Percentiles rank a stretch among this genome's conserved stretches.
Conservation (phyloP, 2,797 vertebrate genomes). For the Sandelia bainsii region DNA sequence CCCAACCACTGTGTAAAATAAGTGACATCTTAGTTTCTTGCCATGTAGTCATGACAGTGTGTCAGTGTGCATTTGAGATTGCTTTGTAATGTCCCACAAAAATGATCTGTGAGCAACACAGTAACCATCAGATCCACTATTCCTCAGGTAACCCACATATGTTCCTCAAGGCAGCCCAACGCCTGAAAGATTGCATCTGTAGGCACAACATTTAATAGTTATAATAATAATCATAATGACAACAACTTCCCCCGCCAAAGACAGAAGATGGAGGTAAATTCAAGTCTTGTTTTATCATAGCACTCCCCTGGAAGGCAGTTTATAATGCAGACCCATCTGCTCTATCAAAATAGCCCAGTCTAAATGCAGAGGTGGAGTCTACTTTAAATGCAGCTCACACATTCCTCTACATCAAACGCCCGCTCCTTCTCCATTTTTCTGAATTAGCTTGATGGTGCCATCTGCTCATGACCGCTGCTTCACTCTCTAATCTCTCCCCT, state of each 20-base stretch:
- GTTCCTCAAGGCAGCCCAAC: conserved; percentile 32
- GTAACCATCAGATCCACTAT: not conserved
- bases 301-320: conserved; percentile 86
- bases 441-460: conserved; percentile 93
- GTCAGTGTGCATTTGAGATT: not conserved
- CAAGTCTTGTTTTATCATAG: conserved; percentile 82
- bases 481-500: conserved; percentile 84
- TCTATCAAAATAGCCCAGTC: conserved; percentile 77
- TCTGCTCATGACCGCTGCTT: conserved; percentile 89
- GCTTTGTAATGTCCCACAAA: conserved; percentile 1
- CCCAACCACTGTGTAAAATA: not conserved
- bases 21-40: conserved; percentile 4
- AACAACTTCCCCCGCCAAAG: conserved; percentile 57
- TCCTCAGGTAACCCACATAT: conserved; percentile 1
- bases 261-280: conserved; percentile 67
- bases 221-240: conserved; percentile 57
- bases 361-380: conserved; percentile 80
- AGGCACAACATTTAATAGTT: conserved; percentile 55
- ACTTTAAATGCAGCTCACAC: conserved; percentile 88
- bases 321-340: conserved; percentile 93
- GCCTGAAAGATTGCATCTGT: conserved; percentile 37
- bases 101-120: conserved; percentile 18
- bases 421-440: conserved; percentile 92
- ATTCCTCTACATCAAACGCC: conserved; percentile 89
- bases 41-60: conserved; percentile 3